phyloP scores from a whole-genome alignment of 1,140 invertebrate species.

The Drosophila rhopaloa region DNA sequence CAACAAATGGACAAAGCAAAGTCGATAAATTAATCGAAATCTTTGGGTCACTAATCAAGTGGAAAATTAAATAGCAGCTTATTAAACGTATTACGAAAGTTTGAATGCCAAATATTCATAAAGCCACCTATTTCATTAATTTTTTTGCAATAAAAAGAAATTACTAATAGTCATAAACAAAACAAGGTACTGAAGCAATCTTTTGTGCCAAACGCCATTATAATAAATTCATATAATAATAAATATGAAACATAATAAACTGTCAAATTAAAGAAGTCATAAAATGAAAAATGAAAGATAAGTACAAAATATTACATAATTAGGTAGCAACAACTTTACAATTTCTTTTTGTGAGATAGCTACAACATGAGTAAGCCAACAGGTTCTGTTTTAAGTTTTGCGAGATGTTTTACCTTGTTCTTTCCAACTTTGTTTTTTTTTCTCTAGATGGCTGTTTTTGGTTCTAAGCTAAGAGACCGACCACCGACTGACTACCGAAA shows the following conservation, averaged over 20 bases:
- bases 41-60: conserved; percentile 4
- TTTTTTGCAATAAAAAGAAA: neutral
- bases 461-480: conserved; percentile 28
- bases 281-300: neutral
- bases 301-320: neutral
- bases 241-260: neutral
- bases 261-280: neutral
- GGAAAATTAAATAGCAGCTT: conserved; percentile 2
- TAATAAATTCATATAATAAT: conserved; percentile 5
- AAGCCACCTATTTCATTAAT: neutral
- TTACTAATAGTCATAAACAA: neutral
- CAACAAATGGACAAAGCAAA: neutral
- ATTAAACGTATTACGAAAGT: neutral
- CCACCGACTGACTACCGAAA: conserved; percentile 66
- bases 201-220: neutral
- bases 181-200: neutral
- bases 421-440: conserved; percentile 32
- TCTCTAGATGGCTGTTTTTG: conserved; percentile 3
- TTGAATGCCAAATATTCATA: neutral
- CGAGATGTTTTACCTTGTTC: conserved; percentile 11
- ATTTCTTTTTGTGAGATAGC: conserved; percentile 17
- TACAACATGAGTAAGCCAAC: conserved; percentile 61
- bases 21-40: neutral
- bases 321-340: neutral
- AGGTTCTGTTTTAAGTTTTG: conserved; percentile 42